phyloP scores from a whole-genome alignment of 2,113 vertebrate genomes.

The Lontra canadensis region DNA sequence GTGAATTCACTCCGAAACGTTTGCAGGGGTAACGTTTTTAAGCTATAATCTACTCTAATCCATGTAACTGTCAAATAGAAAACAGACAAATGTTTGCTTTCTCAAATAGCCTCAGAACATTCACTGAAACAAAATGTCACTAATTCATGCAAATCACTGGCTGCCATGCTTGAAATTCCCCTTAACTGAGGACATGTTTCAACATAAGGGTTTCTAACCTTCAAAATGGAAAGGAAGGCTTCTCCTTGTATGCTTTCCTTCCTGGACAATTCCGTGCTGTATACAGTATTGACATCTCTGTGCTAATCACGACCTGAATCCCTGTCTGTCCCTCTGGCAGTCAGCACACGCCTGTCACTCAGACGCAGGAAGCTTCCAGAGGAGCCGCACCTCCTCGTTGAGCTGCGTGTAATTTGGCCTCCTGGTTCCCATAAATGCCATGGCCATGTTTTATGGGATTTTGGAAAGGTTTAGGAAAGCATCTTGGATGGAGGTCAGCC shows the following conservation, averaged over 20 bases:
- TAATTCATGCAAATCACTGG: neutral
- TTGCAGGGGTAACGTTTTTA: neutral
- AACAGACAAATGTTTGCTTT: neutral
- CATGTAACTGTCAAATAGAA: neutral
- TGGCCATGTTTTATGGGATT: conserved; percentile 9
- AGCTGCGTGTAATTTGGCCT: neutral
- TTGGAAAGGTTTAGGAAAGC: conserved; percentile 35
- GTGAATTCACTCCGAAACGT: neutral
- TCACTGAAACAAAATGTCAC: neutral
- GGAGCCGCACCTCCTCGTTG: neutral
- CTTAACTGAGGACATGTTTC: neutral
- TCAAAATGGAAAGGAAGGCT: neutral
- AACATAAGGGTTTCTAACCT: neutral
- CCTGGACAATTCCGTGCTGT: neutral
- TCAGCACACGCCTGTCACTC: neutral
- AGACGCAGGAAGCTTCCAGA: neutral
- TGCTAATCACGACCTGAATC: neutral
- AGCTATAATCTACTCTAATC: neutral
- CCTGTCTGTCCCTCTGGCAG: neutral
- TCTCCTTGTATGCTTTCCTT: neutral
- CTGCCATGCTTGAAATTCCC: fast-evolving
- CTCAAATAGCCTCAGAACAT: neutral
- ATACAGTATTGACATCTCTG: fast-evolving
- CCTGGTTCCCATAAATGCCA: conserved; percentile 27
- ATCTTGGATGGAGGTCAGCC: conserved; percentile 36